phyloP scores from a whole-genome alignment of 2,113 vertebrate genomes.

The Dasyornis broadbenti region DNA sequence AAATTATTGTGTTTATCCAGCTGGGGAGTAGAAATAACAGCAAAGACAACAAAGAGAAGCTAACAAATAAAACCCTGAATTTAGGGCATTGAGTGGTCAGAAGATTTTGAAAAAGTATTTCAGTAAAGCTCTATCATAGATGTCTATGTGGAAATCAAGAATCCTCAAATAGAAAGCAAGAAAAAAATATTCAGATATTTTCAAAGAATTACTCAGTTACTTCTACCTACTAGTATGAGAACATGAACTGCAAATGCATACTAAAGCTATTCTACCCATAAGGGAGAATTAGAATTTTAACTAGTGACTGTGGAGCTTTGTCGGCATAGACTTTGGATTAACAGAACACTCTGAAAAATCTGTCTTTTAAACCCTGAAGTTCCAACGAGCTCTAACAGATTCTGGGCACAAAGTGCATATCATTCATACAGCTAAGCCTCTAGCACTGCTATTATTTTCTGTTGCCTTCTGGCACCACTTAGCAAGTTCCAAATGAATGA shows the following conservation, averaged over 20 bases:
- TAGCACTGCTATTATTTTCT: constrained; percentile 5
- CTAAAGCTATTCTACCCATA: not conserved
- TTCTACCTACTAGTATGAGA: not conserved
- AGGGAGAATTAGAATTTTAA: not conserved
- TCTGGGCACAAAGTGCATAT: not conserved
- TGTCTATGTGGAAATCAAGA: not conserved
- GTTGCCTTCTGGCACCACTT: constrained; percentile 19
- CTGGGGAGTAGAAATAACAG: not conserved
- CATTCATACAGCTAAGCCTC: not conserved
- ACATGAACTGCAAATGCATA: not conserved
- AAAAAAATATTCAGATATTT: not conserved
- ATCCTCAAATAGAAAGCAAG: not conserved
- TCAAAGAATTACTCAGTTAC: not conserved
- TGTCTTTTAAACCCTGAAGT: not conserved
- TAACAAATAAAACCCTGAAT: not conserved
- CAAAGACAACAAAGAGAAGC: not conserved
- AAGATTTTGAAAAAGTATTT: not conserved
- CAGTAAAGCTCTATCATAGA: not conserved
- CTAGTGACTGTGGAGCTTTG: not conserved
- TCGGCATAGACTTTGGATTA: not conserved
- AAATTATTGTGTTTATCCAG: not conserved
- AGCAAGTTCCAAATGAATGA: constrained; percentile 15
- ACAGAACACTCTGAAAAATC: not conserved
- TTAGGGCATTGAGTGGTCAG: not conserved
- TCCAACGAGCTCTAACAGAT: not conserved